These are phyloP conservation scores for Dorcus hopei DNA, from an alignment of 2,888 invertebrate genomes.

Conservation along the genomic window DNA sequence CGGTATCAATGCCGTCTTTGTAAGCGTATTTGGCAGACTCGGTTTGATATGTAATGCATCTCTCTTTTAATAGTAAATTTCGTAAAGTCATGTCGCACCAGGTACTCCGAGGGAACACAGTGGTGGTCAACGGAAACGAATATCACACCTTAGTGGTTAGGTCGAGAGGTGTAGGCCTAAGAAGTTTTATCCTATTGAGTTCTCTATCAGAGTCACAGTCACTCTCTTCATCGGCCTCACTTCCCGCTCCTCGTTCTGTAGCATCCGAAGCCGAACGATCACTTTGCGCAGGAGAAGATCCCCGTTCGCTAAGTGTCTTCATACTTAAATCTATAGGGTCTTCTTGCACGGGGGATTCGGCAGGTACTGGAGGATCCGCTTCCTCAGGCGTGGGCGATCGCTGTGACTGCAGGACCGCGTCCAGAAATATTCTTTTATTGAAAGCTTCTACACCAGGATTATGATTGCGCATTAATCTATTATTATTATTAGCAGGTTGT, in stretches of 20 bases:
- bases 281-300: constrained; percentile 43
- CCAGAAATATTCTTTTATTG: constrained; percentile 71
- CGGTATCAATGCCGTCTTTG: constrained; percentile 25
- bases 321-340: constrained; percentile 80
- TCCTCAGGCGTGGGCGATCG: constrained; percentile 53
- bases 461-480: constrained; percentile 46
- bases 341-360: constrained; percentile 57
- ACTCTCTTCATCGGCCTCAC: constrained; percentile 56
- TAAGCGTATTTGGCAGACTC: constrained; percentile 24
- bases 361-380: constrained; percentile 34
- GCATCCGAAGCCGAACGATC: constrained; percentile 38
- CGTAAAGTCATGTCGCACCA: constrained; percentile 25
- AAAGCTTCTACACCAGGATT: constrained; percentile 63
- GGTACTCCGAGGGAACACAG: constrained; percentile 38
- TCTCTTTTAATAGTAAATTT: constrained; percentile 12
- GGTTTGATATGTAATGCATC: constrained; percentile 24
- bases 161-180: constrained; percentile 56
- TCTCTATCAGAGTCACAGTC: constrained; percentile 51
- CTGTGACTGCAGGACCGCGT: constrained; percentile 72
- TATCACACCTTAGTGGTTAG: constrained; percentile 69
- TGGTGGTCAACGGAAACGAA: constrained; percentile 25
- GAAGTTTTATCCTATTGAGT: constrained; percentile 56
- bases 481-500: constrained; percentile 50
- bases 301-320: constrained; percentile 60
- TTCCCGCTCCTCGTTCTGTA: constrained; percentile 41